These are phyloP conservation scores for Nibea albiflora DNA, from an alignment of 2,113 vertebrate species.

Conservation along the genomic window DNA sequence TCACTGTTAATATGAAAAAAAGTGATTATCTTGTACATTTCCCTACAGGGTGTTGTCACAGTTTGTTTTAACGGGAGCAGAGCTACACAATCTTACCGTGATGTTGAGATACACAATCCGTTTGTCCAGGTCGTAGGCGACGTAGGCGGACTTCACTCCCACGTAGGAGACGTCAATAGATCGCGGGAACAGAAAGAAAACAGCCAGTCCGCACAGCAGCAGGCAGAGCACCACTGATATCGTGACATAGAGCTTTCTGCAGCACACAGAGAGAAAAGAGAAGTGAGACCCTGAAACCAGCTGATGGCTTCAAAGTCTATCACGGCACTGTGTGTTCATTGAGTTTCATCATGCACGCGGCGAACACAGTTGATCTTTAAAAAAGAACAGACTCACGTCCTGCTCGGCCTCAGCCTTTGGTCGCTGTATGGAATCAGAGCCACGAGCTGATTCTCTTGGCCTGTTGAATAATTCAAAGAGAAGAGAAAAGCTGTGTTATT, in stretches of 20 bases:
- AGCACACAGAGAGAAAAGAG: conserved; percentile 13
- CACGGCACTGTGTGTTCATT: not conserved
- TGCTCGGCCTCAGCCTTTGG: conserved; percentile 92
- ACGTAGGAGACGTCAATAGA: conserved; percentile 94
- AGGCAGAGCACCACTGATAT: conserved; percentile 93
- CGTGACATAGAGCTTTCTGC: conserved; percentile 95
- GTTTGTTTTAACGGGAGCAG: not conserved
- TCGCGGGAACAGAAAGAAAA: conserved; percentile 98
- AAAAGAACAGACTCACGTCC: conserved; percentile 88
- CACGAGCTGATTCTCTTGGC: conserved; percentile 98
- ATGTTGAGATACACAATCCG: conserved; percentile 94
- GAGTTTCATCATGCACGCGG: conserved; percentile 5
- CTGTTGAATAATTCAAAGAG: conserved; percentile 77
- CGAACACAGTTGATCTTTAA: not conserved
- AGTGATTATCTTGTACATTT: not conserved
- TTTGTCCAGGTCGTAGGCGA: conserved; percentile 88
- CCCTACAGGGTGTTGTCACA: accelerated
- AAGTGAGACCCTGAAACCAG: conserved; percentile 50
- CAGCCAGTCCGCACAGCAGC: conserved; percentile 92
- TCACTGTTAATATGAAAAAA: not conserved
- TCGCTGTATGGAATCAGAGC: conserved; percentile 98
- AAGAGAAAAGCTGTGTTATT: not conserved
- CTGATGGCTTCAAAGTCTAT: conserved; percentile 9
- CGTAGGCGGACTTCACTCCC: conserved; percentile 94
- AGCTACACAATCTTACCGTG: conserved; percentile 85